These are phyloP conservation scores for Chloroclystis v-ata DNA, from an alignment of 2,888 invertebrate species.

Conservation along the genomic window DNA sequence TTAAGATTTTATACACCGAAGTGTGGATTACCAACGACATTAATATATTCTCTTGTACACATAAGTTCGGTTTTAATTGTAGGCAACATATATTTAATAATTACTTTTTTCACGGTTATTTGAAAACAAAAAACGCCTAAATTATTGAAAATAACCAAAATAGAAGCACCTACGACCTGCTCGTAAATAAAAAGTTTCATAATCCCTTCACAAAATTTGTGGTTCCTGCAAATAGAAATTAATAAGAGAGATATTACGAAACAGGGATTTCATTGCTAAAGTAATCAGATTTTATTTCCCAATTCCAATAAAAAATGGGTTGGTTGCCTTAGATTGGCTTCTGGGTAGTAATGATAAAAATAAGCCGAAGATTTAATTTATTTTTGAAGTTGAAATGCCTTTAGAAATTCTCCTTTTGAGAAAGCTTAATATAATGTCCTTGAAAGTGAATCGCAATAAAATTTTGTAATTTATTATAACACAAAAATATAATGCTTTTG, in stretches of 20 bases:
- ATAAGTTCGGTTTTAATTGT: too few relatives aligned
- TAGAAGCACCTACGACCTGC: background rate
- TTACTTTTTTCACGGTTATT: too few relatives aligned
- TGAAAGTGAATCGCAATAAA: too few relatives aligned
- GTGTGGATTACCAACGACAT: too few relatives aligned
- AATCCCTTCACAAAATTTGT: background rate
- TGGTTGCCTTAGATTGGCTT: constrained; percentile 2
- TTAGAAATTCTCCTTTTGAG: background rate
- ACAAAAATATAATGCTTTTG: too few relatives aligned
- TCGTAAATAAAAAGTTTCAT: background rate
- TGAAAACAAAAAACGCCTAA: too few relatives aligned
- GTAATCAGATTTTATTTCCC: constrained; percentile 8
- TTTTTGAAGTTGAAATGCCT: background rate
- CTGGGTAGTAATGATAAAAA: background rate
- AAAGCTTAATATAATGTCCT: background rate
- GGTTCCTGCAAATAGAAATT: background rate
- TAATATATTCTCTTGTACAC: too few relatives aligned
- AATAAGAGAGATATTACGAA: constrained; percentile 4
- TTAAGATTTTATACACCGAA: too few relatives aligned
- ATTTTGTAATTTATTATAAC: too few relatives aligned
- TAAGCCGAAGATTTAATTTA: constrained; percentile 3
- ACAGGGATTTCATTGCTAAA: background rate
- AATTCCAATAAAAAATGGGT: background rate
- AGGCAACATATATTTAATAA: too few relatives aligned
- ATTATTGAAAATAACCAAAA: too few relatives aligned